phyloP scores from a whole-genome alignment of 2,113 vertebrate genomes.

The Philantomba maxwellii region DNA sequence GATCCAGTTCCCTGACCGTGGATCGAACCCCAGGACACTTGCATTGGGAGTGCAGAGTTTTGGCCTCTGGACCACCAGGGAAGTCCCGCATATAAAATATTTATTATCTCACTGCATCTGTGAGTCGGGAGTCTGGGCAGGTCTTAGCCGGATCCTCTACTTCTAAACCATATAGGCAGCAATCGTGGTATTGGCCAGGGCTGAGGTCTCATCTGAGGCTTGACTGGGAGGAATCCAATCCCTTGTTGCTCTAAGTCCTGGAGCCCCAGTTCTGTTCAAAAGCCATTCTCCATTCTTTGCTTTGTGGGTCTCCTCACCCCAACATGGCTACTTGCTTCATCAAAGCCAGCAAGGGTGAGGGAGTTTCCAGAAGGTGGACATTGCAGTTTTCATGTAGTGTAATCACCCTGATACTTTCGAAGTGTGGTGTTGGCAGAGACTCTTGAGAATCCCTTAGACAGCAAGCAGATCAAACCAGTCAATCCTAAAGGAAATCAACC shows the following conservation, averaged over 20 bases:
- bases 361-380: neutral
- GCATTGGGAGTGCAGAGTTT: neutral
- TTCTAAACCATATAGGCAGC: neutral
- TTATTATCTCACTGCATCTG: neutral
- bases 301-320: neutral
- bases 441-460: neutral
- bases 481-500: neutral
- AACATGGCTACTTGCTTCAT: neutral
- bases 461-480: neutral
- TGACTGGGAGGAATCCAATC: accelerated
- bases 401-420: neutral
- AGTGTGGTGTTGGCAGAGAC: neutral
- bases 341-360: neutral
- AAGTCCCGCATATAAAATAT: neutral
- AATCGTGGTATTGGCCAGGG: accelerated
- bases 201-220: neutral
- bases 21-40: neutral
- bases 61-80: neutral
- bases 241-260: neutral
- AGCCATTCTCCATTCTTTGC: neutral
- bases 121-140: neutral
- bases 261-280: neutral
- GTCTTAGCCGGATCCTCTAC: neutral
- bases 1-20: neutral
- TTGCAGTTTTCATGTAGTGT: neutral